phyloP scores from a whole-genome alignment of 2,797 vertebrate genomes.

The Sebastes iracundus region DNA sequence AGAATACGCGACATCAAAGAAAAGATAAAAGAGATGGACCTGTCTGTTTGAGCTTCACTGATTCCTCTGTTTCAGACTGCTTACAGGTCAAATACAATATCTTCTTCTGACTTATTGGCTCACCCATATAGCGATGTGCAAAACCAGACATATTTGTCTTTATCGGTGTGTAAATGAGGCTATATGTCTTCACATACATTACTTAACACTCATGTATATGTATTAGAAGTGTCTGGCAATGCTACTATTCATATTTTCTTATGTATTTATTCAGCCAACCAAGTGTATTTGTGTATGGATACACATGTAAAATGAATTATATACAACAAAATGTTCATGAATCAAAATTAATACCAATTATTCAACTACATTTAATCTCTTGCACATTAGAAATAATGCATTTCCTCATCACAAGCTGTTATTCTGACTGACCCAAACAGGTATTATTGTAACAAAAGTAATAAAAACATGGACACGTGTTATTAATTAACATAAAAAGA shows the following conservation, averaged over 20 bases:
- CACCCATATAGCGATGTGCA: neutral
- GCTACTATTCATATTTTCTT: neutral
- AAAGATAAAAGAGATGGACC: conserved; percentile 33
- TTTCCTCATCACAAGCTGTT: neutral
- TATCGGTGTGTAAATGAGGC: neutral
- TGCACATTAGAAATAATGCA: neutral
- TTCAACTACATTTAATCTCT: neutral
- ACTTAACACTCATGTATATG: neutral
- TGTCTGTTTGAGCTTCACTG: conserved; percentile 10
- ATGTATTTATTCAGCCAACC: neutral
- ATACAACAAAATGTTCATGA: neutral
- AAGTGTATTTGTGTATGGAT: neutral
- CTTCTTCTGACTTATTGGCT: neutral
- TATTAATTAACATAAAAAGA: neutral
- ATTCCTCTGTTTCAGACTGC: conserved; percentile 16
- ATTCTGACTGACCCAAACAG: neutral
- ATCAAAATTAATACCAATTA: neutral
- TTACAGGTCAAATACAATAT: conserved; percentile 28
- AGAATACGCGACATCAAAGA: conserved; percentile 42
- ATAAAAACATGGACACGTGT: neutral
- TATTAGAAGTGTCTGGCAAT: neutral
- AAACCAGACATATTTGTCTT: neutral
- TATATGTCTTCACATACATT: neutral
- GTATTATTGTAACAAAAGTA: neutral
- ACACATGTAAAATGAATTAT: neutral